These are phyloP conservation scores for Euclidia mi DNA, from an alignment of 2,888 invertebrate species.

Conservation along the genomic window DNA sequence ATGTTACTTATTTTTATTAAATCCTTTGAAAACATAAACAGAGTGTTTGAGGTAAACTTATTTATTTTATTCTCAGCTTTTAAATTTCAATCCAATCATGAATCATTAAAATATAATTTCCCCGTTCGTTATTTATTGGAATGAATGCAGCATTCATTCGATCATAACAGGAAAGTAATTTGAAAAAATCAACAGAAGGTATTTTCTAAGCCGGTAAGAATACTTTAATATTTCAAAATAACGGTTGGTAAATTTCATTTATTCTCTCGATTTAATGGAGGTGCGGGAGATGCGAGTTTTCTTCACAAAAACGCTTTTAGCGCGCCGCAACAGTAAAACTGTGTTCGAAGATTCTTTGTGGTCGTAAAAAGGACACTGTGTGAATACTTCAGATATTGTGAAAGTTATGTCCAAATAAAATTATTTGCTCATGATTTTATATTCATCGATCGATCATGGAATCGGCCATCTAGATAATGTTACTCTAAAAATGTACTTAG, in stretches of 20 bases:
- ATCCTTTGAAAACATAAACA: too few relatives aligned
- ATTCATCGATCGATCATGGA: conserved; percentile 52
- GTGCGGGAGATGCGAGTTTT: too few relatives aligned
- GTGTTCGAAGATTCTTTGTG: conserved; percentile 72
- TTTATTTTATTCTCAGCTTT: not conserved
- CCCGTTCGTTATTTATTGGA: not conserved
- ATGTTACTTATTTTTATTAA: too few relatives aligned
- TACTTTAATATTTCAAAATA: conserved; percentile 57
- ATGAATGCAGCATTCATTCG: not conserved
- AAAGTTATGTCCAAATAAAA: conserved; percentile 59
- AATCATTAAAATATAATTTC: not conserved
- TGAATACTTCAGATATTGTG: conserved; percentile 70
- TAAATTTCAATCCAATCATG: not conserved
- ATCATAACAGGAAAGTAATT: conserved; percentile 36
- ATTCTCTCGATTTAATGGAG: conserved; percentile 77
- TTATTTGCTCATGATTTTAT: conserved; percentile 59
- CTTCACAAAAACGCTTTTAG: conserved; percentile 77
- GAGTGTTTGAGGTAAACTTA: not conserved
- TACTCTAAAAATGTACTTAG: not conserved
- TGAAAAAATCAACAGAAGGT: conserved; percentile 25
- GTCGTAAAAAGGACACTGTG: conserved; percentile 68
- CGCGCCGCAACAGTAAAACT: conserved; percentile 66
- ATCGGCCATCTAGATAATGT: not conserved
- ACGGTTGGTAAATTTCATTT: conserved; percentile 76
- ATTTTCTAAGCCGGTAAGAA: conserved; percentile 27